Conservation (phyloP, 2,888 invertebrate genomes). For the Formica aserva region DNA sequence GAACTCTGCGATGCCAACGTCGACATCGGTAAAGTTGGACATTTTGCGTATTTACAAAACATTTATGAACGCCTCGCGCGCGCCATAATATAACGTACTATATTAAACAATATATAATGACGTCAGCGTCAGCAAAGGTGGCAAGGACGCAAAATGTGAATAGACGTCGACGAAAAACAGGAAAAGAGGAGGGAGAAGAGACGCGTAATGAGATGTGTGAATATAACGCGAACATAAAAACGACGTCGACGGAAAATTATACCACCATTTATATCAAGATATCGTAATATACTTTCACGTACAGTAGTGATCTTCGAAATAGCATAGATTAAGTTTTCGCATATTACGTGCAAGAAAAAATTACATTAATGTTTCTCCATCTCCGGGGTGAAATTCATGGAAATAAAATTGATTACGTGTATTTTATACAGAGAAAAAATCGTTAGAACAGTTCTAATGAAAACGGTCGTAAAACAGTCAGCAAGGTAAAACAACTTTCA, state of each 20-base stretch:
- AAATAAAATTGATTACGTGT: slow-evolving; percentile 11
- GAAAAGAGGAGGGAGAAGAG: slow-evolving; percentile 16
- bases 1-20: slow-evolving; percentile 32
- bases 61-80: slow-evolving; percentile 30
- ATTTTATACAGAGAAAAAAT: slow-evolving; percentile 1
- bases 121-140: slow-evolving; percentile 8
- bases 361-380: neutral
- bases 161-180: slow-evolving; percentile 36
- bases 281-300: neutral
- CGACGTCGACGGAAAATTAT: slow-evolving; percentile 14
- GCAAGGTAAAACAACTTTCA: neutral
- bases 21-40: slow-evolving; percentile 26
- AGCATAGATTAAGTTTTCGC: neutral
- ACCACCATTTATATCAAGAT: neutral
- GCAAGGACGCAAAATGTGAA: slow-evolving; percentile 44
- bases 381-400: neutral
- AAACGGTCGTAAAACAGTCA: slow-evolving; percentile 4
- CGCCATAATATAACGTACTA: slow-evolving; percentile 25
- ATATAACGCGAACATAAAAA: slow-evolving; percentile 40
- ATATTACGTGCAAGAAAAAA: neutral
- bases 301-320: neutral
- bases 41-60: slow-evolving; percentile 42
- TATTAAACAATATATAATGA: slow-evolving; percentile 50
- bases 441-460: neutral
- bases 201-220: slow-evolving; percentile 46